A percentile compares a stretch with the other conserved stretches of the same genome.
phyloP scores from a whole-genome alignment of 1,140 invertebrate genomes.

The Thalassaphorura encarpata region DNA sequence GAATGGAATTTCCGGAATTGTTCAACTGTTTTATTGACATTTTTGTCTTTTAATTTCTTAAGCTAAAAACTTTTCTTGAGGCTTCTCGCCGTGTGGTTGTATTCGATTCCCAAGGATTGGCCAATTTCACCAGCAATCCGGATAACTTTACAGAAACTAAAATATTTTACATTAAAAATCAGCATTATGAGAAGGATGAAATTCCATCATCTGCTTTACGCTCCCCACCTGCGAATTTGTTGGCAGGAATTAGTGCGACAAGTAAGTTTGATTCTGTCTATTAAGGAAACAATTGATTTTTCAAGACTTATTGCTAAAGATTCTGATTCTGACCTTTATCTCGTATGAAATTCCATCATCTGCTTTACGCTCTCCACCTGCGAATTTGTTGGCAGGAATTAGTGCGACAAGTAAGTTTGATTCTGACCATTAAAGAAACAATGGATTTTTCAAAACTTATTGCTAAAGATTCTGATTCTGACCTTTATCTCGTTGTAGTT shows the following conservation, averaged over 20 bases:
- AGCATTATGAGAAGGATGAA: background rate
- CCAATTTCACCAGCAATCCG: background rate
- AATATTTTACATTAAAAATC: slow-evolving; percentile 2
- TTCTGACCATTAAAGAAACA: background rate
- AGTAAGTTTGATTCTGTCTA: background rate
- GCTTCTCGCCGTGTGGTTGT: no score
- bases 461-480: background rate
- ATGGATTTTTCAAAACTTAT: background rate
- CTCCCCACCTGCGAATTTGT: slow-evolving; percentile 13
- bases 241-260: slow-evolving; percentile 14
- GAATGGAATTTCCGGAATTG: no score
- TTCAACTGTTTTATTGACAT: no score
- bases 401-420: slow-evolving; percentile 8
- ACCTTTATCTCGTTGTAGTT: slow-evolving; percentile 10
- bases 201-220: background rate
- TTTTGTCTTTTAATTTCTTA: no score
- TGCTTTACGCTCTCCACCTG: background rate
- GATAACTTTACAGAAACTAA: background rate
- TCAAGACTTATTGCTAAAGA: background rate
- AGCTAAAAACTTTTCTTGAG: no score
- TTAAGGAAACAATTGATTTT: background rate
- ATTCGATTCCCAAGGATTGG: slow-evolving; percentile 14
- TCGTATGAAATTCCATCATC: background rate
- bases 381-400: slow-evolving; percentile 18
- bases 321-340: background rate